Evolutionary conservation across 2,888 invertebrate genomes (phyloP), one percentile per base, ranked within the genome.

Genomic region (Rhagium mordax): DNA sequence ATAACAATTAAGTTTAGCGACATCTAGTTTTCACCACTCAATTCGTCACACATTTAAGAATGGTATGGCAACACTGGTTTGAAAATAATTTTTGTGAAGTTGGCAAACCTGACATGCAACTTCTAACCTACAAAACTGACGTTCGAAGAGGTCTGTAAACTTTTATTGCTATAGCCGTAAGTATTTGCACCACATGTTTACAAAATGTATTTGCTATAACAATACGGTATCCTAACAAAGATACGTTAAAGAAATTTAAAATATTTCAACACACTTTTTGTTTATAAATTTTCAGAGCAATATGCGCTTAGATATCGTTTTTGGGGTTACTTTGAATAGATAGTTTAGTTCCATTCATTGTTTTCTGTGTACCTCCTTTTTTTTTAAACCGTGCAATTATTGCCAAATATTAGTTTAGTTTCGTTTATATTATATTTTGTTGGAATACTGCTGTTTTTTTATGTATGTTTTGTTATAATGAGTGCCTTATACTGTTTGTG

Each of bases 301-400:
- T n/a, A 68, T 59, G 68, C 13, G 57, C 59, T 68, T 59, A 59
- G 57, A 59, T 24, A 59, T 57, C 59, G 47, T 68, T 59, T 59
- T 59, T 48, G 57, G 59, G 68, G 68, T 59, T 48, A 59, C 24
- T 49, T 68, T 68, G 59, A 59, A 59, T 48, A 48, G 24, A 41
- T 68, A 27, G 27, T 27, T 3, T 4, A 27, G 27, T 6, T 6
- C 27, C 27, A 27, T n/a, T n/a, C n/a, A n/a, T n/a, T n/a, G 27
- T 3, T 27, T 27, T 4, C 27, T 4, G 6, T 4, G 3, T 27
- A 27, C 3, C 27, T 27, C 27, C 6, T 3, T 27, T 27, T 27
- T 27, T 27, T 27, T 6, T 27, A 27, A 27, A 27, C 3, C 6
- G 6, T 27, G 27, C 27, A 3, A 27, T 27, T 27, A 4, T 27